phyloP scores from a whole-genome alignment of 2,113 vertebrate genomes.

The Oophaga pumilio region DNA sequence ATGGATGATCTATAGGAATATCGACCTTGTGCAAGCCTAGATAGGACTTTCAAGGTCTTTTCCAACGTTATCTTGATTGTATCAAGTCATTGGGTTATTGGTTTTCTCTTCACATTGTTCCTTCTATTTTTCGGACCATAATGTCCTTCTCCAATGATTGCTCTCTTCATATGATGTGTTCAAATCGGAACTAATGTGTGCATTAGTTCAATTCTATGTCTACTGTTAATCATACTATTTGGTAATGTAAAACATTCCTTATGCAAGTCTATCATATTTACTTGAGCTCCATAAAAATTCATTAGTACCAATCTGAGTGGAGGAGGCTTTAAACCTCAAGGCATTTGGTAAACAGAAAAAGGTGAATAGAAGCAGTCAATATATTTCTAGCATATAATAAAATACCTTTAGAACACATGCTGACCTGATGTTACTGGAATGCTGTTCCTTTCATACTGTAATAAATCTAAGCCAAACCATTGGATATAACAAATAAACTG shows the following conservation, averaged over 20 bases:
- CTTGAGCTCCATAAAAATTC: background rate
- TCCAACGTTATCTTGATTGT: too few species aligned
- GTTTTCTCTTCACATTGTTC: too few species aligned
- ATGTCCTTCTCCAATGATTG: too few species aligned
- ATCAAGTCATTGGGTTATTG: too few species aligned
- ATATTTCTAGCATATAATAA: slow-evolving; percentile 47
- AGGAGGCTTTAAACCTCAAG: background rate
- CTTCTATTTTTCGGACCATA: too few species aligned
- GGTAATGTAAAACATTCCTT: background rate
- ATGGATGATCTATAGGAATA: too few species aligned
- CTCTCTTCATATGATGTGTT: too few species aligned
- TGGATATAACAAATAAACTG: slow-evolving; percentile 50
- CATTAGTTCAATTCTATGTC: too few species aligned
- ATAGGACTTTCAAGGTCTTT: too few species aligned
- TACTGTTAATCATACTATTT: background rate
- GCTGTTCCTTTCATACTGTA: slow-evolving; percentile 42
- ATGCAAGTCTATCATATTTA: background rate
- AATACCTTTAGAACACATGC: slow-evolving; percentile 46
- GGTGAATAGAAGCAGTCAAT: slow-evolving; percentile 28
- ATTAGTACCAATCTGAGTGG: background rate
- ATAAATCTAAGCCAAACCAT: slow-evolving; percentile 34
- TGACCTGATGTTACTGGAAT: slow-evolving; percentile 49
- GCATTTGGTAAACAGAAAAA: slow-evolving; percentile 38
- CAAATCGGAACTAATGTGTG: too few species aligned
- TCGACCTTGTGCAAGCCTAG: too few species aligned